Base-by-base conservation (phyloP, 2,797 vertebrate species). In the Acridotheres tristis region DNA sequence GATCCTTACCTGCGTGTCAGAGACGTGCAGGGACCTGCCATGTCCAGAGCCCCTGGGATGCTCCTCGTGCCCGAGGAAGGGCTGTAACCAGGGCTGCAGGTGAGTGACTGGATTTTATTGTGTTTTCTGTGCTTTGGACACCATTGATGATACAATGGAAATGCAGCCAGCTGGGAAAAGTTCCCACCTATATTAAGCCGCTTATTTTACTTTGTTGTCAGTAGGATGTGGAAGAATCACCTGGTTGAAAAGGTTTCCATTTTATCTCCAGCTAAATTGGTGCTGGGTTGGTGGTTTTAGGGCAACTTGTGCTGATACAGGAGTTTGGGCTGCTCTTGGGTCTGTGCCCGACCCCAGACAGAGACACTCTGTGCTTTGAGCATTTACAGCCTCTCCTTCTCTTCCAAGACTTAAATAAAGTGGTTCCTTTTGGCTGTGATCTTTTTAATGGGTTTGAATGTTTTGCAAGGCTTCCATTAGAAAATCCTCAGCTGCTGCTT, bases 1-100 rank as follows among this genome's bases (percentile, higher is more conserved):
- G 74, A 95, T 96, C 95, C 94, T 91, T 55, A 95, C 95, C 91
- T 88, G 83, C 18, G 4, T 87, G 89, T 43, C 91, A 85, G 84
- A 93, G 88, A 7, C 10, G 14, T 6, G 8, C 54, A 25, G 88
- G 75, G 80, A 82, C 53, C 15, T 0, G 16, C 72, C 90, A 26
- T 40, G 1, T 36, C 91, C 63, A 5, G 55, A 55, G 9, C 26
- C 71, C 67, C 55, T 29, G 3, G 53, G 55, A 66, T 21, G 13
- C 36, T 71, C 84, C 10, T 30, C 5, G 0, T 36, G 47, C 62
- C 34, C 12, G 10, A 55, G 55, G 43, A 53, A 82, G 51, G 59
- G 69, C 87, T 83, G 34, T 13, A 14, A 71, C 9, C 18, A 0
- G 13, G 61, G 54, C 83, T 69, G 73, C 63, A 84, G 96, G 97